Evolutionary conservation across 2,888 invertebrate species (phyloP), one percentile per base, ranked within the genome.

Genomic region (Drosophila rellima): DNA sequence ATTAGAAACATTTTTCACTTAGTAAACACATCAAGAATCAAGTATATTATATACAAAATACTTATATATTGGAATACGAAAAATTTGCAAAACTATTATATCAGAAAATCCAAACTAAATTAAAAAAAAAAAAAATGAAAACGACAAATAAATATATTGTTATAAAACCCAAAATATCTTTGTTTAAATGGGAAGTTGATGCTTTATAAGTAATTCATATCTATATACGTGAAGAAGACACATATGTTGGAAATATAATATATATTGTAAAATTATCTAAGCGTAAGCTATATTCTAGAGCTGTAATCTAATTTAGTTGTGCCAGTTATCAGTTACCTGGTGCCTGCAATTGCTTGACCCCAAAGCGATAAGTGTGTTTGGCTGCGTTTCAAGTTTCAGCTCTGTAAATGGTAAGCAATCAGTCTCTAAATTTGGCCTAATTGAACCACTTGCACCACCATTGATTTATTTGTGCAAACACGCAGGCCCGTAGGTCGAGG

Each of bases 131-230:
- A 48, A 47, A 51, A 66, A 51, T 70, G 48, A 66, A 73, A 75
- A 78, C 56, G 63, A 80, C 59, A 83, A 84, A 82, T 85, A 85
- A 80, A 85, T 75, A 82, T 80, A 86, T 86, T 82, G 86, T 82
- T 82, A 86, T 86, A 86, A 78, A 82, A 83, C 64, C 70, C 68
- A 71, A 51, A 2, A 2, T 10, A 1, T n/a, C 1, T 42, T 35
- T 59, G 11, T 62, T 51, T 67, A 3, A n/a, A 20, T 29, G 17
- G 20, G 0, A 39, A 39, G 15, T 26, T 52, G 0, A 45, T n/a
- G 26, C 35, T 37, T 1, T 35, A 13, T 35, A 35, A 23, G n/a
- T n/a, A n/a, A n/a, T n/a, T n/a, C n/a, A n/a, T n/a, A 23, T 2
- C 3, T 23, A 23, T 23, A 23, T 13, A n/a, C 1, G 35, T n/a